Percentiles rank a stretch among this genome's conserved stretches.
Evolutionary conservation across 2,113 vertebrate genomes (phyloP).

Genomic region (Tonatia bakeri): DNA sequence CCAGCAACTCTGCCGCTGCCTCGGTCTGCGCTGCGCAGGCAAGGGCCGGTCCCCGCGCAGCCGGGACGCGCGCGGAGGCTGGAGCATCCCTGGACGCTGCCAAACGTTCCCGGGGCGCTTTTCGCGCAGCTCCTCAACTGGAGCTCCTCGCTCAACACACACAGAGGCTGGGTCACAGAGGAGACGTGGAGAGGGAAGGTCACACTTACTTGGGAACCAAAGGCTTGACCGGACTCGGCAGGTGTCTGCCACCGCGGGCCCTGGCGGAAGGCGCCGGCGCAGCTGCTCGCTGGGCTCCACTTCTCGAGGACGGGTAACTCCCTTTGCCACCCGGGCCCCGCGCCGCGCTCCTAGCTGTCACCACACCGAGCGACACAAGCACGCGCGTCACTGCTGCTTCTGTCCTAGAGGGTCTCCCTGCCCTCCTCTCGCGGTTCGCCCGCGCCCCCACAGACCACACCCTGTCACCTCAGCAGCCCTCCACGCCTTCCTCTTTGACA

Average conservation of each 20-base stretch:
- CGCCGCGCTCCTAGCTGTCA: neutral
- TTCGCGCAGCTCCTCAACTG: neutral
- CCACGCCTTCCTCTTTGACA: slow-evolving; percentile 57
- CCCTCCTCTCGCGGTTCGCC: neutral
- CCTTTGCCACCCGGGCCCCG: slow-evolving; percentile 9
- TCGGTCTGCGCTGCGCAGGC: neutral
- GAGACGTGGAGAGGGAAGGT: neutral
- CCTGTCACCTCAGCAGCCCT: slow-evolving; percentile 64
- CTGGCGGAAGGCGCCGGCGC: slow-evolving; percentile 60
- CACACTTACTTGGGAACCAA: slow-evolving; percentile 67
- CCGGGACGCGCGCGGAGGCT: neutral
- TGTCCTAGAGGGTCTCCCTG: neutral
- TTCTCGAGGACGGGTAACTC: slow-evolving; percentile 42
- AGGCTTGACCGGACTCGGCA: slow-evolving; percentile 38
- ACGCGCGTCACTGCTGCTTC: neutral
- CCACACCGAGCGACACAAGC: neutral
- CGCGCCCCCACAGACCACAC: slow-evolving; percentile 52
- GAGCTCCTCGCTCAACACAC: neutral
- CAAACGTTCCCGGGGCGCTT: neutral
- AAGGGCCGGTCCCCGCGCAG: neutral
- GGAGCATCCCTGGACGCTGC: neutral
- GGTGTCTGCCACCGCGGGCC: slow-evolving; percentile 52
- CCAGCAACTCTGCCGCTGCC: slow-evolving; percentile 34
- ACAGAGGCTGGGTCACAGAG: neutral
- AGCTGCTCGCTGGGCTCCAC: slow-evolving; percentile 58